phyloP scores from a whole-genome alignment of 1,140 invertebrate genomes.

The Nasonia vitripennis region DNA sequence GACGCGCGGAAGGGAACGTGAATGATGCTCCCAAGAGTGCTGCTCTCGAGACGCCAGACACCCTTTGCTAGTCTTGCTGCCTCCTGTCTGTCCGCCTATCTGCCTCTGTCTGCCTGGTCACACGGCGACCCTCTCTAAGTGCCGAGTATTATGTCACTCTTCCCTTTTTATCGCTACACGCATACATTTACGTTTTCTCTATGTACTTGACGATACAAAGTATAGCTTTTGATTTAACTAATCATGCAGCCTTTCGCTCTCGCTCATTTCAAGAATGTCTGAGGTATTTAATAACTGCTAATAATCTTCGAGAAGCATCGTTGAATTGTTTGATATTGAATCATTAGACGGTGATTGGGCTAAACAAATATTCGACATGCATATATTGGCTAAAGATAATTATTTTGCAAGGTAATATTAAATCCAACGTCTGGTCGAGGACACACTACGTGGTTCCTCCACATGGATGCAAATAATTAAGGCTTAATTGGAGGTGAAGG shows the following conservation, averaged over 20 bases:
- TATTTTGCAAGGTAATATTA: neutral
- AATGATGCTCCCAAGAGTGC: neutral
- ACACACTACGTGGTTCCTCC: neutral
- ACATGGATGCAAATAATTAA: neutral
- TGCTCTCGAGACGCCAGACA: conserved; percentile 2
- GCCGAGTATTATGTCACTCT: neutral
- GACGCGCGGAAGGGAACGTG: neutral
- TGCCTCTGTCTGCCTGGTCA: neutral
- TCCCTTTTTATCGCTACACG: neutral
- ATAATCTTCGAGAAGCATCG: too few relatives aligned
- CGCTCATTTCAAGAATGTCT: too few relatives aligned
- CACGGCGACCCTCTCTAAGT: neutral
- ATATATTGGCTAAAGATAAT: too few relatives aligned
- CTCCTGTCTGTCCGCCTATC: neutral
- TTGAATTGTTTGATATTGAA: too few relatives aligned
- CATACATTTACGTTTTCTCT: neutral
- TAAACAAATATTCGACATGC: too few relatives aligned
- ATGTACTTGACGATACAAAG: too few relatives aligned
- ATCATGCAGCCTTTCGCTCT: too few relatives aligned
- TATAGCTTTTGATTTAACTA: too few relatives aligned
- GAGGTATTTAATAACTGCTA: too few relatives aligned
- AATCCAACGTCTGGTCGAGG: neutral
- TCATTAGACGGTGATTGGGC: too few relatives aligned
- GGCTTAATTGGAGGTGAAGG: neutral
- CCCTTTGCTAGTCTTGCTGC: neutral